These are phyloP conservation scores for Cinclus cinclus DNA, from an alignment of 2,113 vertebrate genomes.

Conservation along the genomic window DNA sequence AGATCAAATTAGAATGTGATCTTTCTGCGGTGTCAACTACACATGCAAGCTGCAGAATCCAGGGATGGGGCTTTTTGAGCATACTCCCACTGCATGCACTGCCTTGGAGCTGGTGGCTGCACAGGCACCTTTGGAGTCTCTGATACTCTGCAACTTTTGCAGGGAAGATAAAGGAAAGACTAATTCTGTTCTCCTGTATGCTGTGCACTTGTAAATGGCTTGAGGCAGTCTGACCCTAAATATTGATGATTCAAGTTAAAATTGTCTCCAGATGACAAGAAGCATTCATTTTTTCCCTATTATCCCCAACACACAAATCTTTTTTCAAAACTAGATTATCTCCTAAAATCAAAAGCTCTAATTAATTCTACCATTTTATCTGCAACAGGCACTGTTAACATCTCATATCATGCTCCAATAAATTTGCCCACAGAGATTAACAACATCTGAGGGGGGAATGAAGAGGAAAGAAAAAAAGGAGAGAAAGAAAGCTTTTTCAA, in stretches of 20 bases:
- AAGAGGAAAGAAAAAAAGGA: background rate
- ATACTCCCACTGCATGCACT: background rate
- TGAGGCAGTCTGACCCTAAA: slow-evolving; percentile 1
- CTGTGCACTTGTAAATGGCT: background rate
- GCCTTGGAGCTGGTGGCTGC: background rate
- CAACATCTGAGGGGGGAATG: background rate
- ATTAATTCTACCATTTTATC: slow-evolving; percentile 57
- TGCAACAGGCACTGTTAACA: slow-evolving; percentile 24
- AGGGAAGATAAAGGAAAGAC: background rate
- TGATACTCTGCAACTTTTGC: background rate
- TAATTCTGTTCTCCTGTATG: background rate
- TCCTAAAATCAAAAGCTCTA: slow-evolving; percentile 50
- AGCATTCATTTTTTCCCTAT: background rate
- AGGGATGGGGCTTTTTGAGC: background rate
- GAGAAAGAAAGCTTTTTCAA: background rate
- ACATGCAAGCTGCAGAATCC: background rate
- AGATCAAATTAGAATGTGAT: background rate
- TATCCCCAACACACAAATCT: background rate
- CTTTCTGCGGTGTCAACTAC: accelerated
- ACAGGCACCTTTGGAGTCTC: background rate
- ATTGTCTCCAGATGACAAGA: slow-evolving; percentile 1
- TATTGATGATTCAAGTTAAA: slow-evolving; percentile 3
- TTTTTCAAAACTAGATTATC: slow-evolving; percentile 33
- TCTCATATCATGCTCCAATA: slow-evolving; percentile 64
- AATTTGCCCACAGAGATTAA: slow-evolving; percentile 59